Evolutionary conservation across 2,888 invertebrate genomes (phyloP), one percentile per base, ranked within the genome.

Genomic region (Andrena flavipes): DNA sequence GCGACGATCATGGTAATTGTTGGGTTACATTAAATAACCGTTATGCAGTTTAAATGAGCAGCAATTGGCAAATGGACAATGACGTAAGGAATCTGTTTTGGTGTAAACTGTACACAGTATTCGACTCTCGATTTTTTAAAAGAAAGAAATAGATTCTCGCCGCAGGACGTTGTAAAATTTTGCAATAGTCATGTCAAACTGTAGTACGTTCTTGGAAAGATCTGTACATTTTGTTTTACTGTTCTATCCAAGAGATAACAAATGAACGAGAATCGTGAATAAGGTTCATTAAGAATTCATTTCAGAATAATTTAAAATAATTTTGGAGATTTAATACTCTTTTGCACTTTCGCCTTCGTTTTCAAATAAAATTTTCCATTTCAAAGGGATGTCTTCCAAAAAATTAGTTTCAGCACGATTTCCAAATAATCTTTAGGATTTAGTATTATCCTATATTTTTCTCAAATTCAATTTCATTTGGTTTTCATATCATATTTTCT

Each of bases 111-210:
- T 30, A 20, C 10, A 67, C 56, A 59, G 59, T 16, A 30, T 49
- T 33, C n/a, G 56, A 48, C 10, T 60, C 2, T 29, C 5, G 33
- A 76, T 64, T 30, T 26, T 64, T 26, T 48, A 23, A 71, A 35
- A 60, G n/a, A 20, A 64, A 64, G 16, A 29, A 77, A 72, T 33
- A 10, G 59, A 72, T 49, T 10, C 3, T 26, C 0, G 35, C 49
- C 59, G 7, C 72, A 76, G 16, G 60, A 72, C 1, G 4, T 59
- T 4, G n/a, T 51, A 49, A 77, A 72, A 76, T 76, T 71, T 26
- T 3, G 10, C 20, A 33, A 5, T 35, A 33, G 6, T 64, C 48
- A 26, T 64, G 54, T 33, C 23, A 76, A 65, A 13, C 20, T 64
- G 26, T 65, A 65, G 59, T 65, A 59, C n/a, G 7, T 65, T 59